Conservation (phyloP, 2,888 invertebrate genomes). For the Drosophila rubida region DNA sequence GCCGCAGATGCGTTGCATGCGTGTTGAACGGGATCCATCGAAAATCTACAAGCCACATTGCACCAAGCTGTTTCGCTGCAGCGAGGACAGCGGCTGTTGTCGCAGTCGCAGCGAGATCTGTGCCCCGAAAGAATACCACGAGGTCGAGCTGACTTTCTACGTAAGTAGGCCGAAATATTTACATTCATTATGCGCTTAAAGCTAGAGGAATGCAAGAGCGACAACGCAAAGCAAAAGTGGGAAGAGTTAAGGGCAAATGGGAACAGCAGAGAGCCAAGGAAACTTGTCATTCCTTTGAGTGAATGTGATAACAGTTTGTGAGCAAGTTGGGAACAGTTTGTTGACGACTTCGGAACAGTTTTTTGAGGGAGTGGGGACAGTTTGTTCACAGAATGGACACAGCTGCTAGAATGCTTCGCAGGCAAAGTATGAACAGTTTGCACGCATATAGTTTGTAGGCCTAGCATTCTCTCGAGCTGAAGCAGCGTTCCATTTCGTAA, state of each 20-base stretch:
- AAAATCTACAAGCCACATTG: conserved; percentile 93
- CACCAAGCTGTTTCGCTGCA: conserved; percentile 93
- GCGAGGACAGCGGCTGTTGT: conserved; percentile 95
- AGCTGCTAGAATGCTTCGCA: no score
- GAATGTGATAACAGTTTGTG: not conserved
- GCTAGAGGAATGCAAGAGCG: not conserved
- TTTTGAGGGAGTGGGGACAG: not conserved
- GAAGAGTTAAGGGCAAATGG: not conserved
- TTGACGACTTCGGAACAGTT: not conserved
- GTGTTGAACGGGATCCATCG: conserved; percentile 87
- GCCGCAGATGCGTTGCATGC: conserved; percentile 91
- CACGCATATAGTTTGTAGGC: no score
- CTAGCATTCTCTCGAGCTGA: no score
- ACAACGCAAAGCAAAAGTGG: not conserved
- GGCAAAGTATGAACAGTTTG: not conserved
- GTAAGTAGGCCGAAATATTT: conserved; percentile 87
- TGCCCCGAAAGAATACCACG: conserved; percentile 90
- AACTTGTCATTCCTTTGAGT: not conserved
- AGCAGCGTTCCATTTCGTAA: not conserved
- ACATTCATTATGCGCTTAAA: not conserved
- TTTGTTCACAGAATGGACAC: no score
- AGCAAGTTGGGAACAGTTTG: not conserved
- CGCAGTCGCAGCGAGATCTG: conserved; percentile 89
- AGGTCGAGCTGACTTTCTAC: conserved; percentile 91
- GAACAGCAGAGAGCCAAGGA: not conserved